Evolutionary conservation across 1,140 invertebrate genomes (phyloP), one percentile per base, ranked within the genome.

Genomic region (Zelostemma sp.): DNA sequence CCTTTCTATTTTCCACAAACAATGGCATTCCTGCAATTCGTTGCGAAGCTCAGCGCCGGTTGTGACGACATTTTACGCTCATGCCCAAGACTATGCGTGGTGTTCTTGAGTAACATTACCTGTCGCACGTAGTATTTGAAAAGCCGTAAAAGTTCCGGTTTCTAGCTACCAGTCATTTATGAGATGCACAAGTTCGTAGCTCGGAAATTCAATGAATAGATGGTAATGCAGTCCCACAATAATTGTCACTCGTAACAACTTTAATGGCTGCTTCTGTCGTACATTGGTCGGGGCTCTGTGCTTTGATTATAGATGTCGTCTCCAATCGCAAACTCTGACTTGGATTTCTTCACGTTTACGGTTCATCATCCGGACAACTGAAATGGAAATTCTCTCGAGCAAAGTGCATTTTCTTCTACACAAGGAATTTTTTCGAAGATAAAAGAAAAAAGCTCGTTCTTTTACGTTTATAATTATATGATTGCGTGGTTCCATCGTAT

Each of bases 171-270:
- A 72, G 70, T 57, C 66, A 78, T 25, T 35, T 80, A 76, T 79
- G 62, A 76, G 77, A 79, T 62, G 71, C 66, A 78, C 76, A 74
- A 79, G 73, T 61, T 56, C 46, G 54, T 49, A 50, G 45, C 63
- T 67, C 18, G 43, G 9, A 54, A 56, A 76, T 66, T 77, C 76
- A 67, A 78, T 79, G 78, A 76, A 79, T 80, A 80, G 80, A 81
- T 80, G 79, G 76, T 79, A 81, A 80, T 81, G 73, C 63, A 71
- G 70, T 33, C 76, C 66, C 68, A 47, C 72, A 79, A 80, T 80
- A 80, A 81, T 79, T 80, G 77, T 70, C 63, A 76, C 68, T 71
- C 68, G 71, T 79, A 80, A 81, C 80, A 78, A 80, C 76, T 79
- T 78, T 78, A 80, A 81, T 77, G 75, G 74, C 77, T 69, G 63